phyloP scores from a whole-genome alignment of 2,888 invertebrate species.

The Lasiommata megera region DNA sequence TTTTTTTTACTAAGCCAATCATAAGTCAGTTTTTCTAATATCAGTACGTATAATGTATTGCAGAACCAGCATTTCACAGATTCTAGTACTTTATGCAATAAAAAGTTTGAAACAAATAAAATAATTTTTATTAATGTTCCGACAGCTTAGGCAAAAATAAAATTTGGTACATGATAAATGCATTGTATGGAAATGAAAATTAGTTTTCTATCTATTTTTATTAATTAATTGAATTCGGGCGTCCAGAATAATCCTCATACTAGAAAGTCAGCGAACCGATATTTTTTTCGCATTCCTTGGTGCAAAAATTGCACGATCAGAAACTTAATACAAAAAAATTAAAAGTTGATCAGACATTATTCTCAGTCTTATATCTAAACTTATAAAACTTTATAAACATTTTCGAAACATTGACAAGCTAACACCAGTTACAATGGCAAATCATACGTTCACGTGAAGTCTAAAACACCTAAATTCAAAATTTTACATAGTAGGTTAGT shows the following conservation, averaged over 20 bases:
- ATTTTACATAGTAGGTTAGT: constrained; percentile 16
- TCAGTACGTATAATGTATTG: too few species aligned
- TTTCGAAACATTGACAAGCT: constrained; percentile 30
- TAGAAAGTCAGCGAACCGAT: not conserved
- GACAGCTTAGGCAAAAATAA: too few species aligned
- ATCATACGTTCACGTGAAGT: constrained; percentile 22
- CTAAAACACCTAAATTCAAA: constrained; percentile 24
- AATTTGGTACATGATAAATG: too few species aligned
- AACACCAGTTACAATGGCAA: constrained; percentile 25
- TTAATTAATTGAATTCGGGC: too few species aligned
- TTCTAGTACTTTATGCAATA: too few species aligned
- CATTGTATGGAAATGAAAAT: too few species aligned
- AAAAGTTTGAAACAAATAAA: too few species aligned
- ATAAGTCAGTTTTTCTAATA: too few species aligned
- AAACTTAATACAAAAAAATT: constrained; percentile 22
- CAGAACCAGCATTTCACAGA: too few species aligned
- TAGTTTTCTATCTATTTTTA: too few species aligned
- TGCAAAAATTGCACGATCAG: not conserved
- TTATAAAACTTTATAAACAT: constrained; percentile 35
- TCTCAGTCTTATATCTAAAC: constrained; percentile 46
- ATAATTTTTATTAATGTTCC: too few species aligned
- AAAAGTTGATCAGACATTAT: constrained; percentile 40
- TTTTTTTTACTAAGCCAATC: constrained; percentile 29
- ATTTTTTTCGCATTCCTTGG: not conserved
- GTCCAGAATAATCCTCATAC: not conserved